A percentile compares a stretch with the other conserved stretches of the same genome.
These are phyloP conservation scores for Pholis gunnellus DNA, from an alignment of 2,113 vertebrate genomes.

Conservation along the genomic window DNA sequence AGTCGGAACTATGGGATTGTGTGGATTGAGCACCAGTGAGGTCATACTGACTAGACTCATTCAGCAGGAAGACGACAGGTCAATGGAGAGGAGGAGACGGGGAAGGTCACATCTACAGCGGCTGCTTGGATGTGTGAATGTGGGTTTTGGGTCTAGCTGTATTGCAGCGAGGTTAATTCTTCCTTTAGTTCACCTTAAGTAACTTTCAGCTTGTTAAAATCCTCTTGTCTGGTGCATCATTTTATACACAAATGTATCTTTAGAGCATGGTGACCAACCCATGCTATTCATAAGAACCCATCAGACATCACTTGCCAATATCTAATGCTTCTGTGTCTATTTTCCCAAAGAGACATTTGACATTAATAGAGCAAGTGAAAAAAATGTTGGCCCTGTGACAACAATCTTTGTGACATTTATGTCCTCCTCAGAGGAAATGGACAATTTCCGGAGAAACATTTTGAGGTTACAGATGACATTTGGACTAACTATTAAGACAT, in stretches of 20 bases:
- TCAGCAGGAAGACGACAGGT: constrained; percentile 60
- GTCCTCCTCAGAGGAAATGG: background rate
- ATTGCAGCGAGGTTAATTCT: background rate
- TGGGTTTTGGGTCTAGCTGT: background rate
- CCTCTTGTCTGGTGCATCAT: background rate
- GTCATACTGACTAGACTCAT: constrained; percentile 70
- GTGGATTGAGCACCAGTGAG: constrained; percentile 71
- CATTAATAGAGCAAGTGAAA: constrained; percentile 36
- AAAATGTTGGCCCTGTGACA: constrained; percentile 15
- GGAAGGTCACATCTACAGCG: constrained; percentile 32
- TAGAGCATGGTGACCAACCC: background rate
- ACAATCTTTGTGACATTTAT: background rate
- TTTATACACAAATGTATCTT: background rate
- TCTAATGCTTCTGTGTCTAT: background rate
- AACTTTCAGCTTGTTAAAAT: background rate
- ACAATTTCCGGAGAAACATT: constrained; percentile 17
- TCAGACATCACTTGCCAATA: background rate
- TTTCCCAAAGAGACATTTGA: constrained; percentile 3
- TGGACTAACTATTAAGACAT: background rate
- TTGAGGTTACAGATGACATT: background rate
- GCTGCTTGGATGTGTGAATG: constrained; percentile 27
- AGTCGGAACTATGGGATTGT: constrained; percentile 60
- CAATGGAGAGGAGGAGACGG: constrained; percentile 55
- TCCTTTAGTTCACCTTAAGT: background rate
- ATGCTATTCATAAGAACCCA: background rate